Evolutionary conservation across 2,888 invertebrate genomes (phyloP), one percentile per base, ranked within the genome.

Genomic region (Thecocarcelia acutangulata): DNA sequence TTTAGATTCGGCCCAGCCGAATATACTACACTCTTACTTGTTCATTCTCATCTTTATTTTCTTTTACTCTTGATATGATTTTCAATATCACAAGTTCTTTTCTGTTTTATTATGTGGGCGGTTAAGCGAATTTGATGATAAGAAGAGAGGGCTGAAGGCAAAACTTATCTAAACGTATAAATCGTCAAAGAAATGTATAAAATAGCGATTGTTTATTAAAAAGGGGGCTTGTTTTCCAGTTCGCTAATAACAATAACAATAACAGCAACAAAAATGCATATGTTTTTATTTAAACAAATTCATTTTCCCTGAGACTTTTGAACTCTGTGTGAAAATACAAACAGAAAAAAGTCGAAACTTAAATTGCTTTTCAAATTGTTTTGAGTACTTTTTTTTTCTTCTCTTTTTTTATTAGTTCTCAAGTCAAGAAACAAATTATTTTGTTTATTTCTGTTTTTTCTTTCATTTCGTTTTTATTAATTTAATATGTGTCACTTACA

Each of bases 151-250:
- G 33, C 6, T 5, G 8, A 9, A 9, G 4, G 5, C 5, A 33
- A 33, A 8, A 33, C 6, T 33, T 33, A 3, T 33, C 33, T 33
- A 33, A 28, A 28, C 61, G 40, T 17, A 52, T 33, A 54, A 33
- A 54, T 37, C 50, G n/a, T 63, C 13, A 15, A 11, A 48, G 13
- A 37, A 19, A 68, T 11, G 50, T 52, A 46, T 50, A 13, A 59
- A 68, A 42, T 42, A 37, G 17, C 19, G 58, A 58, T 66, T 28
- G 28, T 40, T n/a, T 24, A 19, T 28, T 52, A 59, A 17, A 61
- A 76, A 70, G 46, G 73, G 77, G 81, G 81, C 81, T 70, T 64
- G 81, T 70, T 82, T 74, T 66, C 72, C 73, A 77, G 77, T 74
- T 77, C 77, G 77, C 58, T 63, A 70, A 64, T 74, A 66, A 37